Evolutionary conservation across 2,797 vertebrate genomes (phyloP), one percentile per base, ranked within the genome.

Genomic region (Melopsittacus undulatus): DNA sequence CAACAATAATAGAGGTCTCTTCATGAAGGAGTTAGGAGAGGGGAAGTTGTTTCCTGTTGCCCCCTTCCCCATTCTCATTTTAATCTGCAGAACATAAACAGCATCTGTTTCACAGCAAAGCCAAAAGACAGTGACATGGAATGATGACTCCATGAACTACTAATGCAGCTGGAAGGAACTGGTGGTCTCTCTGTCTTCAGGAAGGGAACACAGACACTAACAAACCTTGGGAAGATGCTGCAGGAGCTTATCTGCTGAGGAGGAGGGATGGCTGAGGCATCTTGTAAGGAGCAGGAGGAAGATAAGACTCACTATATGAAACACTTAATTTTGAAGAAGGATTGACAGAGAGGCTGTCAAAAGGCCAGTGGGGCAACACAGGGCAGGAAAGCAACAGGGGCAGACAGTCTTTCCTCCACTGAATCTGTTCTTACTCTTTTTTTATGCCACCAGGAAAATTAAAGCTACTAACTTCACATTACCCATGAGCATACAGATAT

Each of bases 401-500:
- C 15, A 79, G 75, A 62, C 11, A 89, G 40, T 6, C 13, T 80
- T 67, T 88, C 61, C 74, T 66, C 48, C 30, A 76, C 15, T 15
- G 46, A 79, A 49, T 38, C 34, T 26, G 30, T n/a, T 75, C 7
- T 69, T 9, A 30, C 24, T n/a, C 9, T 62, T 84, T 46, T 75
- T 34, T 68, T 29, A 48, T 29, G 52, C 23, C 54, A 78, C 32
- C 52, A 95, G 49, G 70, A 87, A 95, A 91, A 96, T 92, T 89
- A 95, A 91, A 97, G 91, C 40, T 49, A 45, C 59, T 84, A 56
- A 78, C 69, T 94, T 88, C 79, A 92, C 76, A 42, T 91, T 90
- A 94, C 54, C 14, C 46, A 30, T 42, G 18, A 78, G 70, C 43
- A 80, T 34, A 26, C 76, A 90, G 40, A 79, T 62, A 81, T 10